A percentile compares a stretch with the other conserved stretches of the same genome.
Conservation (phyloP, 2,797 vertebrate genomes). For the Phoebastria nigripes region DNA sequence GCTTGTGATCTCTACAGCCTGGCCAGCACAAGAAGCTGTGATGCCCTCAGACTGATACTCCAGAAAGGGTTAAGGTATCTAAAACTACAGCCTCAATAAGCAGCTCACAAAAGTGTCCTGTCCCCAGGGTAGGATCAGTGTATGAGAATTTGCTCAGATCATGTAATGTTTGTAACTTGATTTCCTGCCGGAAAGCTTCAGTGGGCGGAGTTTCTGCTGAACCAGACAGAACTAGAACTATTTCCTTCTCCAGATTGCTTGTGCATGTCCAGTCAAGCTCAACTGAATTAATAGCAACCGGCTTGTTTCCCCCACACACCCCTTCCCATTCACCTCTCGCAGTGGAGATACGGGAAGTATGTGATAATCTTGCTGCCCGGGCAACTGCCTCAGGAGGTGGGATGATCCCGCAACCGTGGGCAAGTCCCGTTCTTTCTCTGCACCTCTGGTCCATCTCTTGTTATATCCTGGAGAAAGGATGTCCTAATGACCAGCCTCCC, state of each 20-base stretch:
- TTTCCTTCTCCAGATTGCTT: slow-evolving; percentile 63
- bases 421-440: neutral
- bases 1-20: neutral
- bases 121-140: slow-evolving; percentile 62
- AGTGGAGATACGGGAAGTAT: neutral
- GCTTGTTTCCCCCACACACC: slow-evolving; percentile 41
- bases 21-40: neutral
- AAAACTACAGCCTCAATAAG: slow-evolving; percentile 15
- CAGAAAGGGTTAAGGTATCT: slow-evolving; percentile 55
- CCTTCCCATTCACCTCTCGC: slow-evolving; percentile 51
- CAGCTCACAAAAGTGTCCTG: slow-evolving; percentile 23
- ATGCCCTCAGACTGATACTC: neutral
- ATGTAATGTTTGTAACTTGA: slow-evolving; percentile 63
- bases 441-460: neutral
- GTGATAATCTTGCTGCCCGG: neutral
- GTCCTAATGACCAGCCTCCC: neutral
- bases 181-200: slow-evolving; percentile 69
- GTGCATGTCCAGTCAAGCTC: slow-evolving; percentile 64
- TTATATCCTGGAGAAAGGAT: slow-evolving; percentile 17
- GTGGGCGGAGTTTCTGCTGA: slow-evolving; percentile 61
- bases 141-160: slow-evolving; percentile 67
- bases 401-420: neutral
- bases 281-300: slow-evolving; percentile 21
- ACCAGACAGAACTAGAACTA: slow-evolving; percentile 59
- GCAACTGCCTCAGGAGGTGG: neutral